These are phyloP conservation scores for Apteryx mantelli DNA, from an alignment of 2,113 vertebrate genomes.

Conservation along the genomic window DNA sequence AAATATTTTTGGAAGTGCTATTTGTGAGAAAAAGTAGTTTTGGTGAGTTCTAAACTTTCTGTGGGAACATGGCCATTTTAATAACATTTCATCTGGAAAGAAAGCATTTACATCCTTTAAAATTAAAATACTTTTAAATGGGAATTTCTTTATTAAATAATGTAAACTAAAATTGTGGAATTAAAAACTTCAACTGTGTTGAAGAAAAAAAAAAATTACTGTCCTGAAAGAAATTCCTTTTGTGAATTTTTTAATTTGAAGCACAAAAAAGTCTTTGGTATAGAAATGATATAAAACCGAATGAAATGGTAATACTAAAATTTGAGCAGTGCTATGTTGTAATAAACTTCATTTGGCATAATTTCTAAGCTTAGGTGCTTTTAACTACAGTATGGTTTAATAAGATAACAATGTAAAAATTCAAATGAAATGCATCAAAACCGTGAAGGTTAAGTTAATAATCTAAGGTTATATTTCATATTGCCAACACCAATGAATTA, in stretches of 20 bases:
- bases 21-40: not conserved
- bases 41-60: not conserved
- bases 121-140: not conserved
- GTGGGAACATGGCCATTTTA: accelerated
- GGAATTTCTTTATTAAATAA: not conserved
- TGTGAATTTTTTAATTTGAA: not conserved
- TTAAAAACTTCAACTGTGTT: not conserved
- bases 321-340: not conserved
- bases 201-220: not conserved
- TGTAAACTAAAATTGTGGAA: not conserved
- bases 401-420: not conserved
- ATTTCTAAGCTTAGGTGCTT: not conserved
- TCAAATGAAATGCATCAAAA: not conserved
- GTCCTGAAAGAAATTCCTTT: not conserved
- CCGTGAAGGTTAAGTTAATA: not conserved
- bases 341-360: not conserved
- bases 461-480: not conserved
- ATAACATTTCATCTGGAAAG: not conserved
- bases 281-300: not conserved
- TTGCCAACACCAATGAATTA: not conserved
- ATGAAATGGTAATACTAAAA: not conserved
- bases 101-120: not conserved
- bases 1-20: not conserved
- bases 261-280: too few species aligned
- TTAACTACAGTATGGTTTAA: not conserved